phyloP scores from a whole-genome alignment of 2,797 vertebrate species.

The Typhlichthys subterraneus region DNA sequence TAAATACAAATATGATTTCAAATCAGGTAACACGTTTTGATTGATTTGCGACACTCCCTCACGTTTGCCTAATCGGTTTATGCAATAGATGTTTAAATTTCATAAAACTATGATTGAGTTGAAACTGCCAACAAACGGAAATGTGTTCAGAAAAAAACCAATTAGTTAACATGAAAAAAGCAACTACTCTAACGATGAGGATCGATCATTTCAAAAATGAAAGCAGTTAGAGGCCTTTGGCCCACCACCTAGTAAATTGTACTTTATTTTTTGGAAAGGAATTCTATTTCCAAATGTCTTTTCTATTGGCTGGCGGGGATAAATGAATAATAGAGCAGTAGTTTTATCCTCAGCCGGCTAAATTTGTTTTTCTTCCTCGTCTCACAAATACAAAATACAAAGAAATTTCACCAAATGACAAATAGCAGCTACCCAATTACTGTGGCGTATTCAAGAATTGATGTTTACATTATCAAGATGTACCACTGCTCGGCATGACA shows the following conservation, averaged over 20 bases:
- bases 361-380: constrained; percentile 70
- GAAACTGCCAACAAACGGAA: too few relatives aligned
- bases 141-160: too few relatives aligned
- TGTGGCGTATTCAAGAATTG: constrained; percentile 69
- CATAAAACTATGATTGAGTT: too few relatives aligned
- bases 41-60: too few relatives aligned
- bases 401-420: constrained; percentile 60
- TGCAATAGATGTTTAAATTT: too few relatives aligned
- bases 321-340: constrained; percentile 75
- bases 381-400: constrained; percentile 53
- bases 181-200: too few relatives aligned
- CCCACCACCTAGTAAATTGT: constrained; percentile 28
- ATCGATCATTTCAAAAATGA: too few relatives aligned
- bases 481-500: constrained; percentile 64
- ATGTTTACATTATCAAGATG: constrained; percentile 78
- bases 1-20: too few relatives aligned
- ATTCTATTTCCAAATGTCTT: constrained; percentile 72
- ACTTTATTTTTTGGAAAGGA: constrained; percentile 62
- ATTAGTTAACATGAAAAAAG: too few relatives aligned
- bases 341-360: constrained; percentile 62
- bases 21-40: too few relatives aligned
- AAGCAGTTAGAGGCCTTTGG: too few relatives aligned
- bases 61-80: too few relatives aligned
- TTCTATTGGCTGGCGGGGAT: constrained; percentile 66
- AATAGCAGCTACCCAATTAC: constrained; percentile 73